These are phyloP conservation scores for Urocolius indicus DNA, from an alignment of 2,113 vertebrate genomes.

Conservation along the genomic window DNA sequence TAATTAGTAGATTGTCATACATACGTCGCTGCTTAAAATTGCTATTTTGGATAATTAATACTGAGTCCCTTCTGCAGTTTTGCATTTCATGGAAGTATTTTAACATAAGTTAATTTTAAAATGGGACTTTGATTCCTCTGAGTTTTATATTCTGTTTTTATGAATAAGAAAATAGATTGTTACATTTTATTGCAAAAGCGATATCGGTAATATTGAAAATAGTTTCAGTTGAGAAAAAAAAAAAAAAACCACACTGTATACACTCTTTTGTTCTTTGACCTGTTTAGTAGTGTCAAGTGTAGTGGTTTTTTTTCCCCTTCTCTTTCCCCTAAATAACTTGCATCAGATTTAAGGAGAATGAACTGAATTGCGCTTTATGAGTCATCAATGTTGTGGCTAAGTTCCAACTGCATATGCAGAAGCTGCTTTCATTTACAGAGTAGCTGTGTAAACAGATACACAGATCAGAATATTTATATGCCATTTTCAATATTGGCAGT, in stretches of 20 bases:
- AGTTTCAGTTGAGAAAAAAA: neutral
- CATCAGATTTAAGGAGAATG: neutral
- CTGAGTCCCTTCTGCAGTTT: neutral
- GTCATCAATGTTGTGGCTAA: neutral
- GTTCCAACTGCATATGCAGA: neutral
- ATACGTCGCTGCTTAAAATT: neutral
- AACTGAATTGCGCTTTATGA: neutral
- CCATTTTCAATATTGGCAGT: neutral
- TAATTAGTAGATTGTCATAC: neutral
- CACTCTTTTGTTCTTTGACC: neutral
- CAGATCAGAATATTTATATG: conserved; percentile 18
- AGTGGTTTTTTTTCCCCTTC: neutral
- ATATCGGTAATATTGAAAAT: neutral
- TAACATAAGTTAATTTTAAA: neutral
- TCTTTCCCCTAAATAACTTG: neutral
- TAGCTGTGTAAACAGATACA: conserved; percentile 18
- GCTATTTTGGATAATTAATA: neutral
- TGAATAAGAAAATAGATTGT: neutral
- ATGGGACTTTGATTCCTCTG: neutral
- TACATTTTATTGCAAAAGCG: neutral
- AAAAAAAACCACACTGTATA: no score
- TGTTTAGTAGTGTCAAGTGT: neutral
- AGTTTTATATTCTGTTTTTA: neutral
- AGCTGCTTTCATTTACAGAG: neutral
- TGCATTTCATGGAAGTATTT: neutral